Base-by-base conservation (phyloP, 2,888 invertebrate genomes). In the Phengaris arion region DNA sequence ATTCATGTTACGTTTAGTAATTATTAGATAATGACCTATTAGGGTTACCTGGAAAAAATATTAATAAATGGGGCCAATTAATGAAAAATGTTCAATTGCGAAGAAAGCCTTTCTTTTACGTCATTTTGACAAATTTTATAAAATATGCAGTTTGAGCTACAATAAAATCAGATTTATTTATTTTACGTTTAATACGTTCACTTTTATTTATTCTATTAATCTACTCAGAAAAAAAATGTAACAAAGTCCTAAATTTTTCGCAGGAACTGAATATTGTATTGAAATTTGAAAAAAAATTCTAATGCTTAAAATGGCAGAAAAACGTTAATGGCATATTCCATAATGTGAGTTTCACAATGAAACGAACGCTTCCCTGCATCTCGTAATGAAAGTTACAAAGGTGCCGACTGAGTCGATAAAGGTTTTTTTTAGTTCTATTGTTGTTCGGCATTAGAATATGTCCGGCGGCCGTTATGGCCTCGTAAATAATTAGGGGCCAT, bases 401-500 rank as follows among this genome's bases (percentile, higher is more conserved):
- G 35, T 13, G 52, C 72, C 72, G 72, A 22, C 72, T 72, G 52
- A 52, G 52, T 35, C 45, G 51, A 52, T 52, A 52, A 54, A 22
- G 72, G 51, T 15, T 7, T 22, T 72, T 72, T 72, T 69, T 72
- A 35, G 72, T 35, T 54, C 72, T 54, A 72, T 54, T 72, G 70
- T 70, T 70, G 72, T 22, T 54, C 35, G 54, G 54, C 13, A 52
- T 52, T 52, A 72, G 72, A 72, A 72, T 54, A 72, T 72, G 52
- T 72, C 54, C 54, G 72, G 13, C 22, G 68, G 72, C 72, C 72
- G 52, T 54, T 22, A 72, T 72, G 35, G 72, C 22, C 72, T 35
- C 72, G 72, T 72, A 72, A 72, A 72, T 72, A 54, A 72, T 72
- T 72, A 72, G 72, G 7, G 72, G 54, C 22, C 52, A 72, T 72